phyloP scores from a whole-genome alignment of 2,888 invertebrate species.

The Agrochola lota region DNA sequence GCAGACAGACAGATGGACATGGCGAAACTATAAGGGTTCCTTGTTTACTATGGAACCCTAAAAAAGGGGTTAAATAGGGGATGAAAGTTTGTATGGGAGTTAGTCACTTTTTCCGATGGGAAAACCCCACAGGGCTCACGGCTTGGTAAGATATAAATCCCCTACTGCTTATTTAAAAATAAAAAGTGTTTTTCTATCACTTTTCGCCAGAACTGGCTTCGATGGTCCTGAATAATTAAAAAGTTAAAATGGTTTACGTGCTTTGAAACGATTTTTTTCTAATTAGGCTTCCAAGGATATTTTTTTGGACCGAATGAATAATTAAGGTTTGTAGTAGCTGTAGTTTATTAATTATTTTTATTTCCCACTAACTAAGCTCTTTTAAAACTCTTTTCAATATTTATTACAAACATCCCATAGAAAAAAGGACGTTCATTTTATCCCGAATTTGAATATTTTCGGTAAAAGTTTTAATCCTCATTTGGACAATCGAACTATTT shows the following conservation, averaged over 20 bases:
- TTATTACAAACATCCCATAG: neutral
- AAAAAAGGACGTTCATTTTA: neutral
- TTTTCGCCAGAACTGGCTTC: neutral
- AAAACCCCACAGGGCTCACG: neutral
- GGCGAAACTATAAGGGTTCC: no score
- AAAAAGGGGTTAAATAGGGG: no score
- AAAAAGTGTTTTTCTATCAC: slow-evolving; percentile 9
- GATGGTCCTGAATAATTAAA: slow-evolving; percentile 34
- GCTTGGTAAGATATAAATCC: neutral
- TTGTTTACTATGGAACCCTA: no score
- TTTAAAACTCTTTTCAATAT: neutral
- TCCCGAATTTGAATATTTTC: no score
- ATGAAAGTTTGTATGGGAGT: neutral
- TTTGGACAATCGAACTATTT: no score
- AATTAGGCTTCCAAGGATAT: slow-evolving; percentile 5
- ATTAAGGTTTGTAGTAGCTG: neutral
- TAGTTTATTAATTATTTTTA: neutral
- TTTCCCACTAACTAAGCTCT: neutral
- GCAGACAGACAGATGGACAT: no score
- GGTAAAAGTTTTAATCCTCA: no score
- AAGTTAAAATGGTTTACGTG: slow-evolving; percentile 40
- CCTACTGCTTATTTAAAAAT: neutral
- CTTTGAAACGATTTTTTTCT: slow-evolving; percentile 7
- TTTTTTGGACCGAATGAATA: slow-evolving; percentile 21
- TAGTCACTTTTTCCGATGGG: neutral